Conservation (phyloP, 2,888 invertebrate genomes). For the Tipula vernalis region DNA sequence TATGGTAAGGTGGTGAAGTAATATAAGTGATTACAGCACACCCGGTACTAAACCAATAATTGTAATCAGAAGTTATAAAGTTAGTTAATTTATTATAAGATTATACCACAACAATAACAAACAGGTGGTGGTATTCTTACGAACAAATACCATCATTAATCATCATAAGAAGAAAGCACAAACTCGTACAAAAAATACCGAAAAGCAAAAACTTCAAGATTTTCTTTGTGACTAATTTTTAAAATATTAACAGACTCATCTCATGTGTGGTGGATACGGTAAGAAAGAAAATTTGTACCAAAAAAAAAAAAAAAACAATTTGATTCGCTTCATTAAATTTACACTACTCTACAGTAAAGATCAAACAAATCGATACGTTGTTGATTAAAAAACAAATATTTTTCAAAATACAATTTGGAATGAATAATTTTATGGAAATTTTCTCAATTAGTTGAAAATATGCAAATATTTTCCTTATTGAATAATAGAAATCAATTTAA, state of each 20-base stretch:
- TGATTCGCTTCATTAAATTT: background rate
- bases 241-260: background rate
- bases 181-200: background rate
- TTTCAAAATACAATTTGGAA: background rate
- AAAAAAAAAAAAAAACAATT: background rate
- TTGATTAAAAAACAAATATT: background rate
- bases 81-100: background rate
- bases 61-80: background rate
- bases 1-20: background rate
- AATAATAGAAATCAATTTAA: background rate
- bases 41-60: background rate
- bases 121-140: background rate
- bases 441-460: background rate
- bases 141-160: background rate
- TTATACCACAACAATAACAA: background rate
- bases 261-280: background rate
- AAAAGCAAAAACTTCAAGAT: background rate
- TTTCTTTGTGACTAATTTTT: background rate
- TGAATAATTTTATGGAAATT: background rate
- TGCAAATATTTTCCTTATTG: background rate
- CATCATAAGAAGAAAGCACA: background rate
- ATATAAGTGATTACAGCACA: background rate
- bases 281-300: background rate
- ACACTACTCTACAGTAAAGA: background rate
- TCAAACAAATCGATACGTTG: background rate